Base-by-base conservation (phyloP, 2,888 invertebrate genomes). In the Ennomos fuscantarius region DNA sequence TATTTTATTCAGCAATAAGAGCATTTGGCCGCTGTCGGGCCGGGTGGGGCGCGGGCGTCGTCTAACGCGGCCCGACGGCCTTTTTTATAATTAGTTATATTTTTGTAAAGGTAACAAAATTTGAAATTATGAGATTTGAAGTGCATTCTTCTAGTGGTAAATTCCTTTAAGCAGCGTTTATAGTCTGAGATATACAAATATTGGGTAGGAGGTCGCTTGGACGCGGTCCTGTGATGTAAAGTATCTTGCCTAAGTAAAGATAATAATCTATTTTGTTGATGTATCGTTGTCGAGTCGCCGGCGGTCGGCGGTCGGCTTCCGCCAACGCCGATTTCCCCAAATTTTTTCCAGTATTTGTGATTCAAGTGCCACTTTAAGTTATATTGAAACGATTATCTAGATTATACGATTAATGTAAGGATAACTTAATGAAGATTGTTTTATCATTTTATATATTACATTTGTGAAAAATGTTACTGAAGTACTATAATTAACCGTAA, bases 311-410 rank as follows among this genome's bases (percentile, higher is more conserved):
- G 73, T 44, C 51, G 74, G 81, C 79, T 76, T 73, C 80, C 82
- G 85, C 82, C 82, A 82, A 79, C 72, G 85, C 89, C 89, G 87
- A 89, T 93, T 93, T 94, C 91, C 92, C 92, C 90, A 92, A 94
- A 94, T 93, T 91, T 93, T 94, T 94, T 93, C 94, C 94, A 94
- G 94, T 94, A 94, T 94, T 95, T 95, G 95, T 95, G 95, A 95
- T 94, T 94, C 93, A 94, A 94, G 95, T 95, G 95, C 95, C 95
- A 95, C 95, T 94, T 94, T 94, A 94, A 94, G 94, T 94, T 94
- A 94, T 89, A 89, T 89, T 93, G 89, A 93, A 88, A 92, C 91
- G 92, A 93, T 93, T 93, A 93, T 93, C 89, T 93, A 93, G 92
- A 92, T 90, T 92, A 92, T 92, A 92, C 91, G 91, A 92, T 85